phyloP scores from a whole-genome alignment of 2,888 invertebrate genomes.

The Lomographa bimaculata region DNA sequence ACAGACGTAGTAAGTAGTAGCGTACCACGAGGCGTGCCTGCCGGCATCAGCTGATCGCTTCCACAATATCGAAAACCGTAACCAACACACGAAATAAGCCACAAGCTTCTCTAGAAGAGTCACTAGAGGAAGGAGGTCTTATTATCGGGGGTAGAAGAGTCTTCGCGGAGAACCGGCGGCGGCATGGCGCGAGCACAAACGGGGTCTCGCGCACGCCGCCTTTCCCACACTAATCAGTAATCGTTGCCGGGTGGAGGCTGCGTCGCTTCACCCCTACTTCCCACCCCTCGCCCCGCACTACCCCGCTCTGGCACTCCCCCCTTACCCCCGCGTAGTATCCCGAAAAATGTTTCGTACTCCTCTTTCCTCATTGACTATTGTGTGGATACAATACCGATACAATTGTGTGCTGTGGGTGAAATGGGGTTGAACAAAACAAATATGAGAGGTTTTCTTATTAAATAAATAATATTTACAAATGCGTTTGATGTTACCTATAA shows the following conservation, averaged over 20 bases:
- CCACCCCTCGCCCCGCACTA: constrained; percentile 27
- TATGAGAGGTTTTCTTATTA: too few species aligned
- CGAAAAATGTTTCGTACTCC: constrained; percentile 38
- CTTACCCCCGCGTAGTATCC: constrained; percentile 61
- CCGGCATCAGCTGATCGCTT: constrained; percentile 66
- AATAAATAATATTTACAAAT: too few species aligned
- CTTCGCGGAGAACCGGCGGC: constrained; percentile 50
- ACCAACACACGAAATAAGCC: too few species aligned
- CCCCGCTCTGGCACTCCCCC: constrained; percentile 28
- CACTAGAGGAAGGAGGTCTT: constrained; percentile 3
- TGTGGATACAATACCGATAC: constrained; percentile 7
- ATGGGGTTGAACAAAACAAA: neutral
- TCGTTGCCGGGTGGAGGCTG: constrained; percentile 83
- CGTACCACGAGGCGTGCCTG: constrained; percentile 64
- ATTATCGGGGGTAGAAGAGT: constrained; percentile 8
- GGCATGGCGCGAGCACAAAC: constrained; percentile 62
- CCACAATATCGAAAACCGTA: too few species aligned
- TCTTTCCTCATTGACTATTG: constrained; percentile 24
- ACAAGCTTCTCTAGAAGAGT: too few species aligned
- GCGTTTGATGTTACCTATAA: too few species aligned
- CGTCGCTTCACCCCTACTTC: constrained; percentile 58
- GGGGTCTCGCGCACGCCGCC: constrained; percentile 75
- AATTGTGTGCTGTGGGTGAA: constrained; percentile 2
- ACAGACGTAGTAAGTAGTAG: constrained; percentile 68
- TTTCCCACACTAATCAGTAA: constrained; percentile 84